Base-by-base conservation (phyloP, 2,797 vertebrate genomes). In the Tapirus indicus region DNA sequence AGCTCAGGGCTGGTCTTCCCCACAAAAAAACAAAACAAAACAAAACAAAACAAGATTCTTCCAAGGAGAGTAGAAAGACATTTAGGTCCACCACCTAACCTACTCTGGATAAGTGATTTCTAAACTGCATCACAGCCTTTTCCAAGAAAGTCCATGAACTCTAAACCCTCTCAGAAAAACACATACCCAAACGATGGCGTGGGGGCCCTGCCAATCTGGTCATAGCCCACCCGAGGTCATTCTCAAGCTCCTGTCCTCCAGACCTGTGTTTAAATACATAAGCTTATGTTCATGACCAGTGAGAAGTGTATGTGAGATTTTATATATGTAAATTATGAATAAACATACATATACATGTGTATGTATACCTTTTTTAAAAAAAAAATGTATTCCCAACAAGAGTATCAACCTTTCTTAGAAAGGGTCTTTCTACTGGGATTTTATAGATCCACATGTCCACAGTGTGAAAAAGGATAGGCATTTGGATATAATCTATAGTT, bases 221-320 rank as follows among this genome's bases (percentile, higher is more conserved):
- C 38, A 56, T 2, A 25, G 47, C 14, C 49, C 58, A 84, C 25
- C 35, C 12, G 56, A 32, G 11, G 23, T 8, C 69, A 78, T n/a
- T 52, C 49, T 41, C 77, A 66, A 68, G 83, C n/a, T 64, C 60
- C 16, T 23, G 1, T 60, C 41, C 29, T 47, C 62, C 18, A 66
- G 54, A 78, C 62, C 44, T 49, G 49, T 44, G 74, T 58, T 89
- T 77, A 93, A 71, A 69, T 66, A 44, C 11, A 69, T 0, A 56
- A 52, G 69, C 60, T 94, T 88, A 88, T 79, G 32, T 64, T 96
- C 66, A 74, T 44, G n/a, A 90, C 60, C 66, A 82, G 79, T 72
- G 16, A 62, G 47, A 92, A 23, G 2, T 56, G 1, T 32, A 64
- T 38, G 47, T 71, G 56, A 60, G 27, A 60, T 60, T 75, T 27